Evolutionary conservation across 2,888 invertebrate genomes (phyloP).

Genomic region (Epinotia nisella): DNA sequence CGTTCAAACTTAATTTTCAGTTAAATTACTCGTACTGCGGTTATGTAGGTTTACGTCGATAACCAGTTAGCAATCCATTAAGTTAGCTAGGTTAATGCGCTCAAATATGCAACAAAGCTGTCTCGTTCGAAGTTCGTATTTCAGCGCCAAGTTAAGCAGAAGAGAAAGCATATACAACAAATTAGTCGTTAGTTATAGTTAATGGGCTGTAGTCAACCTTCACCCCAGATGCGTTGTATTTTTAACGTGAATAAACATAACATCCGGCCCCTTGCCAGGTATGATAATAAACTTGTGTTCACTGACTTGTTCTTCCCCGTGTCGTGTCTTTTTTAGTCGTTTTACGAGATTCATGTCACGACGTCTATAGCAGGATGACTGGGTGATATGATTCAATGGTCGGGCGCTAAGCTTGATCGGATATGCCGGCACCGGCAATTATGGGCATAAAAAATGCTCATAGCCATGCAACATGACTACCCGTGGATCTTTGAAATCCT

Average conservation of each 20-base stretch:
- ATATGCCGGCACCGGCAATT: not conserved
- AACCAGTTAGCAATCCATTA: conserved; percentile 12
- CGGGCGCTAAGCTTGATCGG: conserved; percentile 12
- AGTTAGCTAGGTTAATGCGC: conserved; percentile 18
- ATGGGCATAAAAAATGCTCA: not conserved
- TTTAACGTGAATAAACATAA: conserved; percentile 50
- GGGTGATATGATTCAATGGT: conserved; percentile 22
- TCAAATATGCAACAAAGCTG: conserved; percentile 6
- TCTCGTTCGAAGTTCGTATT: conserved; percentile 11
- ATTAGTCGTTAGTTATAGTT: not conserved
- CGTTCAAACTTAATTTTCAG: conserved; percentile 8
- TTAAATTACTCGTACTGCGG: not conserved
- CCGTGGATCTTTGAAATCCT: not conserved
- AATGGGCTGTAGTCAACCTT: conserved; percentile 17
- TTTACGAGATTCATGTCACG: conserved; percentile 40
- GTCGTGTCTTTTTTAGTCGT: conserved; percentile 22
- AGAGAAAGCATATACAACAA: conserved; percentile 11
- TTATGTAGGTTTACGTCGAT: conserved; percentile 29
- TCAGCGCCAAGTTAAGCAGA: conserved; percentile 9
- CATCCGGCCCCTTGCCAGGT: conserved; percentile 63
- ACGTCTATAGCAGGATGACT: conserved; percentile 31
- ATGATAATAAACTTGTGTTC: conserved; percentile 49
- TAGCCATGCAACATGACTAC: conserved; percentile 4
- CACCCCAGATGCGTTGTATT: conserved; percentile 27
- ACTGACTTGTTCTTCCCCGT: conserved; percentile 29